These are phyloP conservation scores for Ellobius talpinus DNA, from an alignment of 2,113 vertebrate species.

Conservation along the genomic window DNA sequence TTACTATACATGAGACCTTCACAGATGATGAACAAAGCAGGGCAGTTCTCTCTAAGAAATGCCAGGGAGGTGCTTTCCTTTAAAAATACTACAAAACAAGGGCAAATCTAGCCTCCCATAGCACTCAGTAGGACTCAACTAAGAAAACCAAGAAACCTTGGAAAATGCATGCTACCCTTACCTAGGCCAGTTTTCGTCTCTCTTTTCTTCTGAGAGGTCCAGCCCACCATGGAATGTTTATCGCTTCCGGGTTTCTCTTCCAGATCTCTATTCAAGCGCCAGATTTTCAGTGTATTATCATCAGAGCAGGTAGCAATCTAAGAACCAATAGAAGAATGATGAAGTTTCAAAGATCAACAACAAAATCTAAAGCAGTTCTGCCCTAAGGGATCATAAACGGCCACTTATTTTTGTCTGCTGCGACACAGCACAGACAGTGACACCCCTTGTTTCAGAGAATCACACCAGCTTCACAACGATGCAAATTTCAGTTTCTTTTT, in stretches of 20 bases:
- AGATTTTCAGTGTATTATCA: constrained; percentile 96
- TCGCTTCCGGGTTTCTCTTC: constrained; percentile 83
- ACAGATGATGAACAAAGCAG: background rate
- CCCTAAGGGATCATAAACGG: background rate
- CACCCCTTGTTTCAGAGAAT: constrained; percentile 28
- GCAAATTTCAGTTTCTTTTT: background rate
- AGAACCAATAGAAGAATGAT: constrained; percentile 11
- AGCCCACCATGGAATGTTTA: constrained; percentile 89
- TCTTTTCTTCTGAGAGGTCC: constrained; percentile 88
- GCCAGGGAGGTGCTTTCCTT: constrained; percentile 31
- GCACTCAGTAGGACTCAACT: background rate
- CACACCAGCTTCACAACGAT: constrained; percentile 39
- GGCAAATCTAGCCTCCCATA: constrained; percentile 9
- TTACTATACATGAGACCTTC: background rate
- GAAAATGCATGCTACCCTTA: constrained; percentile 70
- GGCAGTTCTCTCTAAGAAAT: background rate
- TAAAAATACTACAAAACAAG: constrained; percentile 36
- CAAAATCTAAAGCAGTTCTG: background rate
- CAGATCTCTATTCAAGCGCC: constrained; percentile 89
- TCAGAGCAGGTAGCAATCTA: constrained; percentile 98
- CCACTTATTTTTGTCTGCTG: constrained; percentile 29
- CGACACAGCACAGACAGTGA: background rate
- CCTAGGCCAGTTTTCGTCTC: constrained; percentile 78
- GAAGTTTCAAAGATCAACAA: constrained; percentile 53
- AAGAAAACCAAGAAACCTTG: constrained; percentile 36